Conservation (phyloP, 2,113 vertebrate genomes). For the Narcine bancroftii region DNA sequence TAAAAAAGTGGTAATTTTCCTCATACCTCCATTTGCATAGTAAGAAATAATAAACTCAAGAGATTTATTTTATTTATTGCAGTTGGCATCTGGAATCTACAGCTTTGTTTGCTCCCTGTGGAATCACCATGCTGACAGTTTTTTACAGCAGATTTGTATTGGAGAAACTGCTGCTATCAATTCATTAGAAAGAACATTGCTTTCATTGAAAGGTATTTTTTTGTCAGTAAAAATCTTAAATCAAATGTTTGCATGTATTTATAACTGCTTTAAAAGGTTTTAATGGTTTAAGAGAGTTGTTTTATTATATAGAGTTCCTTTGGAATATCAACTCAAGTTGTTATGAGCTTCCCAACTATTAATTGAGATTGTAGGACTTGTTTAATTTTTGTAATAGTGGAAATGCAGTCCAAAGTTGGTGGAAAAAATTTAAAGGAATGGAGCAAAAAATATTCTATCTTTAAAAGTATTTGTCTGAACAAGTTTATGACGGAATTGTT, state of each 20-base stretch:
- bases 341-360: background rate
- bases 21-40: background rate
- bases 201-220: slow-evolving; percentile 85
- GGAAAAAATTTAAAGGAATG: background rate
- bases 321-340: too few species aligned
- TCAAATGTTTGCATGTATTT: background rate
- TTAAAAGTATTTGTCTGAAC: too few species aligned
- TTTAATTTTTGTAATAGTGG: background rate
- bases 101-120: slow-evolving; percentile 89
- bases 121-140: slow-evolving; percentile 91
- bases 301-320: background rate
- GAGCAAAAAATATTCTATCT: background rate
- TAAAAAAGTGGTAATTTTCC: background rate
- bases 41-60: background rate
- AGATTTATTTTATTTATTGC: slow-evolving; percentile 45
- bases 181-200: slow-evolving; percentile 82
- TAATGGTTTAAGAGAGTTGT: background rate
- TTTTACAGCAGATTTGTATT: slow-evolving; percentile 76
- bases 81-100: slow-evolving; percentile 92
- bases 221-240: background rate
- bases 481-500: too few species aligned
- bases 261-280: background rate
- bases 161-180: slow-evolving; percentile 64
- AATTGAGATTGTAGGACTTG: background rate
- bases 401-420: background rate